Evolutionary conservation across 2,888 invertebrate genomes (phyloP).

Genomic region (Chrysolina americana): DNA sequence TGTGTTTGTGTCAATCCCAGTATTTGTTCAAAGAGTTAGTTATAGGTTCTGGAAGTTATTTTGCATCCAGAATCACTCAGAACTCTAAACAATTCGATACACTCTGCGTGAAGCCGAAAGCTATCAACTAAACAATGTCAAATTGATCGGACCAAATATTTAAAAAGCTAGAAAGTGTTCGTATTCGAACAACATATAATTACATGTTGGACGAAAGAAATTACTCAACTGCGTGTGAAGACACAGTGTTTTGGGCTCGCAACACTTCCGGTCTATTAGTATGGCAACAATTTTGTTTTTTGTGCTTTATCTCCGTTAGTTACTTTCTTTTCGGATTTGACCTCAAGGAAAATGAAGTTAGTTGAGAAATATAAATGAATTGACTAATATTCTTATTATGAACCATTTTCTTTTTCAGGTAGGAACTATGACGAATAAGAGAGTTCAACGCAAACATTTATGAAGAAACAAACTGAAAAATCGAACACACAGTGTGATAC

Average conservation of each 20-base stretch:
- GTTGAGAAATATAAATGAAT: too few species aligned
- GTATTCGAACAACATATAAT: background rate
- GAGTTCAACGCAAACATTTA: too few species aligned
- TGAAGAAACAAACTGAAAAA: too few species aligned
- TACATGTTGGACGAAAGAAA: background rate
- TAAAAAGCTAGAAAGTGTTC: background rate
- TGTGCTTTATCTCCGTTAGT: background rate
- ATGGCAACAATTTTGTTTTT: background rate
- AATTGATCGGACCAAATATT: background rate
- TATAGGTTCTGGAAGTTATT: background rate
- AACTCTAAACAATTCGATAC: too few species aligned
- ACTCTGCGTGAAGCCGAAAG: too few species aligned
- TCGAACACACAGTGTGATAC: too few species aligned
- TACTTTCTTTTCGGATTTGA: background rate
- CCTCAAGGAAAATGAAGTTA: too few species aligned
- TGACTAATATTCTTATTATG: too few species aligned
- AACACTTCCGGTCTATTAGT: background rate
- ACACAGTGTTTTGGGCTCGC: background rate
- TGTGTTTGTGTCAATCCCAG: background rate
- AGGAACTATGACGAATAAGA: too few species aligned
- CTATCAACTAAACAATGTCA: background rate
- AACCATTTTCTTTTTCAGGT: too few species aligned
- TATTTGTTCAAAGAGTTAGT: background rate
- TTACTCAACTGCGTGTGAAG: constrained; percentile 1
- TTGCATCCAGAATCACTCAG: background rate